Conservation (phyloP, 2,888 invertebrate species). For the Sclerodermus sp. region DNA sequence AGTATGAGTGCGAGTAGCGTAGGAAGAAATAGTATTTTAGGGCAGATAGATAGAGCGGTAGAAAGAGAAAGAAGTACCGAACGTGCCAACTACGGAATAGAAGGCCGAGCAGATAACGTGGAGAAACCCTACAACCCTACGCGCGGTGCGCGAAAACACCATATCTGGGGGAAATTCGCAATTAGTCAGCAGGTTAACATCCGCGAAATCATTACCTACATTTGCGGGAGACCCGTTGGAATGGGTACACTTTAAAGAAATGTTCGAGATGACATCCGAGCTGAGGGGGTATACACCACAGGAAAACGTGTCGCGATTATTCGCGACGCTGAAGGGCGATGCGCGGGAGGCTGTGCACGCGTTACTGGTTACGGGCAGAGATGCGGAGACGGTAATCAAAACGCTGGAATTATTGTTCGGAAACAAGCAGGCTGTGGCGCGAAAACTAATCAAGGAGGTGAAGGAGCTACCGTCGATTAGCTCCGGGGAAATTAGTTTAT, state of each 20-base stretch:
- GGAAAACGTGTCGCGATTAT: constrained; percentile 3
- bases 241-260: constrained; percentile 6
- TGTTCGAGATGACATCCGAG: constrained; percentile 1
- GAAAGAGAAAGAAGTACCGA: no score
- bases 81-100: no score
- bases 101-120: neutral
- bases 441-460: neutral
- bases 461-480: neutral
- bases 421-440: neutral
- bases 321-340: neutral
- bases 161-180: neutral
- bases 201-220: constrained; percentile 2
- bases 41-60: no score
- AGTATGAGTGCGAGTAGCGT: no score
- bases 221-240: constrained; percentile 7
- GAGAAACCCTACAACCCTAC: neutral
- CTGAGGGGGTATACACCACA: neutral
- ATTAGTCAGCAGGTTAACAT: neutral
- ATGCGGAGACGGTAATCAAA: neutral
- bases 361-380: neutral
- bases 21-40: no score
- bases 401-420: constrained; percentile 5
- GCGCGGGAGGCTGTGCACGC: neutral
- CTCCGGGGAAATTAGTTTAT: neutral
- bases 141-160: neutral